Conservation (phyloP, 2,888 invertebrate genomes). For the Lypha dubia region DNA sequence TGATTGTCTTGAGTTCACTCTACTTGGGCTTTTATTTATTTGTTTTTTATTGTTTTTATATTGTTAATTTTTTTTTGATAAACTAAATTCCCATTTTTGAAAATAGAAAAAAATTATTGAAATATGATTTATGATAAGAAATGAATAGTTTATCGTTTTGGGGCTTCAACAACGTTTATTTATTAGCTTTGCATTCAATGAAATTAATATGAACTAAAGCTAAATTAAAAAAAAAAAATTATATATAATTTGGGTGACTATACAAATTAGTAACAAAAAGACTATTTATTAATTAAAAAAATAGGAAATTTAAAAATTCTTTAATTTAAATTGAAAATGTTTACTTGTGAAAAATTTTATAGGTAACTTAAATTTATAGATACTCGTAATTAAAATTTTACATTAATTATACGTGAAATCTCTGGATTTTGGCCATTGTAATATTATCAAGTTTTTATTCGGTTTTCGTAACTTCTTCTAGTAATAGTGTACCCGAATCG, state of each 20-base stretch:
- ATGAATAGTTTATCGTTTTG: background rate
- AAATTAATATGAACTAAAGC: background rate
- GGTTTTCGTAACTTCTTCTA: background rate
- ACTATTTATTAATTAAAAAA: background rate
- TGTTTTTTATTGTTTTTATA: background rate
- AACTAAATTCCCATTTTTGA: background rate
- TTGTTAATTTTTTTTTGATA: background rate
- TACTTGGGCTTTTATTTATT: background rate
- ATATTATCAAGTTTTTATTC: background rate
- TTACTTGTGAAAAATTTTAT: too few relatives aligned
- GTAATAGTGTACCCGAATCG: too few relatives aligned
- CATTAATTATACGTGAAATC: too few relatives aligned
- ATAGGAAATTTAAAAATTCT: too few relatives aligned
- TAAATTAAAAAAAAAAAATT: too few relatives aligned
- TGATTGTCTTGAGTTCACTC: constrained; percentile 1
- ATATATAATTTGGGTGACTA: too few relatives aligned
- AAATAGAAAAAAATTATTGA: background rate
- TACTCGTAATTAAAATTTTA: too few relatives aligned
- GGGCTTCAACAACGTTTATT: background rate
- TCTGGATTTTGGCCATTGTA: too few relatives aligned
- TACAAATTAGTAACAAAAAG: background rate
- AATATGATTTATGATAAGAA: background rate
- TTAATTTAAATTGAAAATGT: too few relatives aligned
- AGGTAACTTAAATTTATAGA: too few relatives aligned
- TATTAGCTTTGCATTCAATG: background rate